These are phyloP conservation scores for Agrochola circellaris DNA, from an alignment of 2,888 invertebrate genomes.

Conservation along the genomic window DNA sequence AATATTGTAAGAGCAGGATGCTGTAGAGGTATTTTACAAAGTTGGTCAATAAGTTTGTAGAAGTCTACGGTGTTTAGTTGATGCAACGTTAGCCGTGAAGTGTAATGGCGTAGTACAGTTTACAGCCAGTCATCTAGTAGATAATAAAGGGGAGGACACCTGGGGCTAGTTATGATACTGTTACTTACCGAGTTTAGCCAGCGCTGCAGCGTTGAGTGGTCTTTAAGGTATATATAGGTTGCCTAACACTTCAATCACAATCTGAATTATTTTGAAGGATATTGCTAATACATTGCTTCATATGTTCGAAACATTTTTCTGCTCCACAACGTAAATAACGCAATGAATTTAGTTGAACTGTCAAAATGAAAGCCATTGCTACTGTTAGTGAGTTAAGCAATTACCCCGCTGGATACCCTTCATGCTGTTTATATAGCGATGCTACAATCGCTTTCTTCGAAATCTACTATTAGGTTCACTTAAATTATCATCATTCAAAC, in stretches of 20 bases:
- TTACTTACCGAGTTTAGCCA: not conserved
- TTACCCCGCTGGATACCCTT: not conserved
- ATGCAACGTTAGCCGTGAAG: conserved; percentile 55
- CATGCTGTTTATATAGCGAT: not conserved
- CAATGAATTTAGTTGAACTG: too few relatives aligned
- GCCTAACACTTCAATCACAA: too few relatives aligned
- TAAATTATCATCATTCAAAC: not conserved
- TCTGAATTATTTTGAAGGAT: too few relatives aligned
- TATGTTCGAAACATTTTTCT: too few relatives aligned
- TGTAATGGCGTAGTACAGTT: conserved; percentile 52
- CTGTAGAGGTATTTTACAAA: conserved; percentile 3
- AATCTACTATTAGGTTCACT: not conserved
- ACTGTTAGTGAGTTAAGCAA: too few relatives aligned
- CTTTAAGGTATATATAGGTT: too few relatives aligned
- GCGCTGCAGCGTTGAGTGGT: not conserved
- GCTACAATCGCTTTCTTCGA: not conserved
- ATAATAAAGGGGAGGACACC: conserved; percentile 57
- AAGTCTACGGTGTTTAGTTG: conserved; percentile 51
- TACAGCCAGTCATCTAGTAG: conserved; percentile 37
- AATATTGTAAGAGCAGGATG: conserved; percentile 18
- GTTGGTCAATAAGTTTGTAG: conserved; percentile 49
- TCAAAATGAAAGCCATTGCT: too few relatives aligned
- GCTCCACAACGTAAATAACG: too few relatives aligned
- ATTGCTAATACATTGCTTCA: too few relatives aligned
- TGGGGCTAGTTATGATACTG: conserved; percentile 32